These are phyloP conservation scores for Spicauda simplicius DNA, from an alignment of 2,888 invertebrate genomes.

Conservation along the genomic window DNA sequence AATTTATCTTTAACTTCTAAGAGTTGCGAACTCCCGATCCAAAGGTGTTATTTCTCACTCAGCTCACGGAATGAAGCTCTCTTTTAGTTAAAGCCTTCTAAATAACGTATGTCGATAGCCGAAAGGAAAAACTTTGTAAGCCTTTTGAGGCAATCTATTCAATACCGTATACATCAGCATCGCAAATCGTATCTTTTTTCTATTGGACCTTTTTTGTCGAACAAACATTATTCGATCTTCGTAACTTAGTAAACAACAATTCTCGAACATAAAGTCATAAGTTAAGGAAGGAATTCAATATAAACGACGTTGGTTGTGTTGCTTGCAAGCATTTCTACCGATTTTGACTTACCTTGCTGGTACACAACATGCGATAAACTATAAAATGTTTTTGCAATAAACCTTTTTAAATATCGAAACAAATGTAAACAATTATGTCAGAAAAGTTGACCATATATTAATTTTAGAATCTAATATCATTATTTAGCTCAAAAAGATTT, in stretches of 20 bases:
- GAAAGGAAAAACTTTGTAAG: slow-evolving; percentile 22
- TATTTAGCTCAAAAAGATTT: no score
- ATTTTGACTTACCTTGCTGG: not conserved
- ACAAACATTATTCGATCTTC: slow-evolving; percentile 22
- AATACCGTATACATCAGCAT: slow-evolving; percentile 8
- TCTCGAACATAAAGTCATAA: slow-evolving; percentile 33
- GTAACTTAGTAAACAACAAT: slow-evolving; percentile 23
- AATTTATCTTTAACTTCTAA: slow-evolving; percentile 26
- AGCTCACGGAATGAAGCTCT: slow-evolving; percentile 28
- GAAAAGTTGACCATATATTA: no score
- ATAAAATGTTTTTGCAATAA: not conserved
- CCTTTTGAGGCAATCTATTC: slow-evolving; percentile 20
- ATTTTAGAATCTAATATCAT: no score
- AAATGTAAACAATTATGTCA: no score
- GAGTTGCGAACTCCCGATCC: slow-evolving; percentile 15
- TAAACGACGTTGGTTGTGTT: slow-evolving; percentile 42
- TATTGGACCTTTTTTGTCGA: slow-evolving; percentile 13
- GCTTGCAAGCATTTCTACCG: slow-evolving; percentile 53
- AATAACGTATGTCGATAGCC: slow-evolving; percentile 23
- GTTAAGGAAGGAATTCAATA: slow-evolving; percentile 46
- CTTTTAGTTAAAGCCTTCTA: slow-evolving; percentile 22
- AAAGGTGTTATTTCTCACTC: slow-evolving; percentile 24
- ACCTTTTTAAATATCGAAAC: no score
- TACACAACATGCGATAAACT: slow-evolving; percentile 1
- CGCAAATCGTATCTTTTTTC: slow-evolving; percentile 22